Base-by-base conservation (phyloP, 2,888 invertebrate species). In the Erebia ligea region DNA sequence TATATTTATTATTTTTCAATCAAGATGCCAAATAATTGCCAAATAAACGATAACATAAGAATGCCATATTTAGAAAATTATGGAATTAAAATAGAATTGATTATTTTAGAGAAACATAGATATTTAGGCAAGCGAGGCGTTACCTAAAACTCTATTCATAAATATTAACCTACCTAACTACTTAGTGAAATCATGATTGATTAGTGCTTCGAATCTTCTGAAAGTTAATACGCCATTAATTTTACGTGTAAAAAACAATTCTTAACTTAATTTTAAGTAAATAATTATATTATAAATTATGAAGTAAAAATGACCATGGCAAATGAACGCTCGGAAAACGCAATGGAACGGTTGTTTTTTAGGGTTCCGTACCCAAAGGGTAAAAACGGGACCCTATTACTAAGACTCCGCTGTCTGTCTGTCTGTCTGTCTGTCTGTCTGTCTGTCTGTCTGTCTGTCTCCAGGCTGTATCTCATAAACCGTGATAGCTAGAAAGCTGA, bases 21-120 rank as follows among this genome's bases (percentile, higher is more conserved):
- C 61, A 54, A 58, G 21, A 82, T 86, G 87, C 88, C 88, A 91
- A 89, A 84, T 73, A 79, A 77, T 82, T 77, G 76, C 76, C 76
- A 77, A 77, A 75, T 69, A 68, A 63, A 74, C 42, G 54, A 72
- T 73, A 77, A 81, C 80, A 75, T 77, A 78, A 81, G 70, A 77
- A 75, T 74, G 80, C 81, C 76, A 79, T 84, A 81, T 79, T 81
- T 82, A 83, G 80, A 67, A 75, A 74, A 76, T 67, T 81, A 78
- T 79, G 78, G 76, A 80, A 77, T 79, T 77, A 79, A 74, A 77
- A 62, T 81, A 81, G 77, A 77, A 70, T 77, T 77, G 74, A 75
- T 71, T 75, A 77, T 76, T 73, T 75, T 82, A 80, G 81, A 73
- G 69, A 78, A 79, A 79, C 78, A 80, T 84, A 82, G 79, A 80